These are phyloP conservation scores for Phortica okadai DNA, from an alignment of 2,888 invertebrate genomes.

Conservation along the genomic window DNA sequence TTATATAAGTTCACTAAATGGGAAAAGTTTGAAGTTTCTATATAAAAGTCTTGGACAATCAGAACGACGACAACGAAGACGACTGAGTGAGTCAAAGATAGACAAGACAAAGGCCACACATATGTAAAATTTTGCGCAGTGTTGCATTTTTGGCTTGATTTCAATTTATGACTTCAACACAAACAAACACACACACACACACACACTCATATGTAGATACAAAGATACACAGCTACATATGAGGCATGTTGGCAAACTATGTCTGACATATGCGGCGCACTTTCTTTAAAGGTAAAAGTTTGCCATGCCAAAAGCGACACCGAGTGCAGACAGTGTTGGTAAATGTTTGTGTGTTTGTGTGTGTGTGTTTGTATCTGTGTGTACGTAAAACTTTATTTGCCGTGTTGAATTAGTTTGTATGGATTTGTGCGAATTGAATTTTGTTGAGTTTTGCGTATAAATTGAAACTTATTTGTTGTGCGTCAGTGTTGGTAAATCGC, in stretches of 20 bases:
- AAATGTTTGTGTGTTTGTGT: background rate
- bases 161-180: slow-evolving; percentile 38
- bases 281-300: background rate
- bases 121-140: slow-evolving; percentile 34
- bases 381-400: slow-evolving; percentile 42
- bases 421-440: slow-evolving; percentile 45
- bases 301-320: background rate
- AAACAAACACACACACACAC: background rate
- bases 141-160: slow-evolving; percentile 37
- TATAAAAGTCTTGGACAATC: slow-evolving; percentile 60
- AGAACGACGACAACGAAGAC: background rate
- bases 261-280: slow-evolving; percentile 7
- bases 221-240: background rate
- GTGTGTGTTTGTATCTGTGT: background rate
- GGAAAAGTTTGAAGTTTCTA: slow-evolving; percentile 67
- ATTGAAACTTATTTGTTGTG: slow-evolving; percentile 36
- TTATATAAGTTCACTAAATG: slow-evolving; percentile 60
- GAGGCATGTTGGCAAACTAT: background rate
- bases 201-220: too few species aligned
- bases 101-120: slow-evolving; percentile 21
- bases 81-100: slow-evolving; percentile 28
- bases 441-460: slow-evolving; percentile 50
- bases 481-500: background rate
- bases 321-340: too few species aligned
- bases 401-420: slow-evolving; percentile 29